Evolutionary conservation across 2,113 vertebrate genomes (phyloP).

Genomic region (Rhineura floridana): DNA sequence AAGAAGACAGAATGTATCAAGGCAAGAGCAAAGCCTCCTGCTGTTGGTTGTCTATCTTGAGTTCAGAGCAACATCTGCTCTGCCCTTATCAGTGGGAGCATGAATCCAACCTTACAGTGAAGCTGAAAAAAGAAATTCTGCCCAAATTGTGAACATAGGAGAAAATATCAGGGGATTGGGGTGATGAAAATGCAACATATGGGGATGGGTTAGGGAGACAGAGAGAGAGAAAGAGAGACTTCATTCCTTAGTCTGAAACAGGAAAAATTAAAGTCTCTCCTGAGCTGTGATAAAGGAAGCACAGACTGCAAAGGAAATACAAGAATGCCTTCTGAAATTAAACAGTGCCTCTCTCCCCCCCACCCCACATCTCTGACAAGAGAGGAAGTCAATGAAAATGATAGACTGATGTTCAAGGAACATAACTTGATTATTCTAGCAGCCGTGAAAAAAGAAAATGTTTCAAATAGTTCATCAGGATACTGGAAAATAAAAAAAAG

Average conservation of each 20-base stretch:
- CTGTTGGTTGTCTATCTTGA: neutral
- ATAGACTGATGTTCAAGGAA: constrained; percentile 69
- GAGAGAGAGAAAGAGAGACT: constrained; percentile 66
- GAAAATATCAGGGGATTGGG: constrained; percentile 51
- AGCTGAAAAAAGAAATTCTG: constrained; percentile 34
- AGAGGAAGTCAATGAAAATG: constrained; percentile 59
- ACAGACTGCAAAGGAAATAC: constrained; percentile 57
- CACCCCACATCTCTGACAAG: constrained; percentile 47
- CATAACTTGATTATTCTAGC: constrained; percentile 70
- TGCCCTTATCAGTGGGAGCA: no score
- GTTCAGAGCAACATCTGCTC: neutral
- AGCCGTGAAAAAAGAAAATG: constrained; percentile 63
- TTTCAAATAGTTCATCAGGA: constrained; percentile 74
- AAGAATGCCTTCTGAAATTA: constrained; percentile 67
- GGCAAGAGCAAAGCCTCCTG: neutral
- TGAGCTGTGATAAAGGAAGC: constrained; percentile 64
- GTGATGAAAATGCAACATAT: constrained; percentile 54
- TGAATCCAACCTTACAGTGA: neutral
- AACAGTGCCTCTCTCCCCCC: constrained; percentile 42
- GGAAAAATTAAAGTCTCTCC: constrained; percentile 56
- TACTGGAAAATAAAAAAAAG: constrained; percentile 60
- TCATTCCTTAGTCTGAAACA: constrained; percentile 66
- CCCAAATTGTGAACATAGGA: constrained; percentile 46
- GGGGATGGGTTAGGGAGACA: constrained; percentile 36
- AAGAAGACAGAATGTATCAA: no score